phyloP scores from a whole-genome alignment of 2,113 vertebrate species.

The Oncorhynchus tshawytscha region DNA sequence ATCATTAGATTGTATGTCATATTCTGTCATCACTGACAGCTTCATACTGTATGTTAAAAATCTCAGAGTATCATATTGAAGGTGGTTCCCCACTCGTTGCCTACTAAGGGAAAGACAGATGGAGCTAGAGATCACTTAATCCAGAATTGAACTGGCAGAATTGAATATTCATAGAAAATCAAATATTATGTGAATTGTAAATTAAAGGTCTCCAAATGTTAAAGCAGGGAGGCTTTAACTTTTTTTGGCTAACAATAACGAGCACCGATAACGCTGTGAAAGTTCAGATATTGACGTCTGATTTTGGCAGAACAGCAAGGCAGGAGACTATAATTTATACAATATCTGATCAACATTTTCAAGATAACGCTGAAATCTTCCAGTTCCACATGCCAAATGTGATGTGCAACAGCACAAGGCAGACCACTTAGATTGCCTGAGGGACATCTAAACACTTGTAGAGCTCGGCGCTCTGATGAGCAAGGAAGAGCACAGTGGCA shows the following conservation, averaged over 20 bases:
- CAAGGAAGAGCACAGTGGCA: conserved; percentile 13
- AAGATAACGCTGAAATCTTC: neutral
- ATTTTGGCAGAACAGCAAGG: neutral
- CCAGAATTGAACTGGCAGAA: too few species aligned
- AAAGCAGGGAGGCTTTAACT: neutral
- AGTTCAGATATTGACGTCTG: neutral
- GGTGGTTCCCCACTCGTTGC: too few species aligned
- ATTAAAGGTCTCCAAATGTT: too few species aligned
- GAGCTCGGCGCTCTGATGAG: conserved; percentile 21
- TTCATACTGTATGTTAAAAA: too few species aligned
- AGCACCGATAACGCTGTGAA: neutral
- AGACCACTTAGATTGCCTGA: neutral
- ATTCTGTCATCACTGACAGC: too few species aligned
- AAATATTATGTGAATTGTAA: too few species aligned
- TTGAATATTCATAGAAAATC: too few species aligned
- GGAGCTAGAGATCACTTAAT: too few species aligned
- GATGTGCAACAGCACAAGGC: conserved; percentile 5
- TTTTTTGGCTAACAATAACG: neutral
- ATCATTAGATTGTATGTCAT: too few species aligned
- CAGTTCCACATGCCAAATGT: neutral
- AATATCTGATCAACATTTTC: conserved; percentile 7
- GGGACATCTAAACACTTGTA: neutral
- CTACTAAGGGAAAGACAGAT: too few species aligned
- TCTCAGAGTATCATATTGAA: too few species aligned
- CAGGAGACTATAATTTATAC: neutral